phyloP scores from a whole-genome alignment of 2,797 vertebrate species.

The Octomys mimax region DNA sequence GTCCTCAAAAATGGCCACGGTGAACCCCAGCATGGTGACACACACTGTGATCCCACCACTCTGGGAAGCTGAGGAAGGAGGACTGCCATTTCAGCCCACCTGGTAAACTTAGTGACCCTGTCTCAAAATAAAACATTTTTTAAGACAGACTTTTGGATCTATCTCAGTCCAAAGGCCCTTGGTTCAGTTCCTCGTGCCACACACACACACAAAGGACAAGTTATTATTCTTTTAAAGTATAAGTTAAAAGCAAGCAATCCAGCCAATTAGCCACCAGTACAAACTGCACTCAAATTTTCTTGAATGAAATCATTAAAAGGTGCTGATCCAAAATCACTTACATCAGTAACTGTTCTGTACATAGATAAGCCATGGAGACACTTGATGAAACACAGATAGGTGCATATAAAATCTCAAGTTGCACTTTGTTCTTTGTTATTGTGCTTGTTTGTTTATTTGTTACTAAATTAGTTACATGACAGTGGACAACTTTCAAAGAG shows the following conservation, averaged over 20 bases:
- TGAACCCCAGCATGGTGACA: neutral
- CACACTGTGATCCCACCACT: neutral
- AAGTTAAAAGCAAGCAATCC: constrained; percentile 22
- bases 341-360: neutral
- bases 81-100: neutral
- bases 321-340: neutral
- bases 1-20: neutral
- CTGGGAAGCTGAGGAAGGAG: neutral
- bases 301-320: neutral
- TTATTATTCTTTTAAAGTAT: neutral
- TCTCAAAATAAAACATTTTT: neutral
- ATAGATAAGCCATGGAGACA: neutral
- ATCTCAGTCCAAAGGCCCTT: neutral
- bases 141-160: neutral
- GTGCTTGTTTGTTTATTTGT: neutral
- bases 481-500: constrained; percentile 98
- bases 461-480: constrained; percentile 94
- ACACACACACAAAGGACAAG: neutral
- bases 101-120: neutral
- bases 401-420: neutral
- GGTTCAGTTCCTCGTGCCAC: neutral
- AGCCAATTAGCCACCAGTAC: neutral
- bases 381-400: neutral
- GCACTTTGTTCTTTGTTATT: neutral
- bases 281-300: neutral